Percentiles rank a stretch among this genome's conserved stretches.
phyloP scores from a whole-genome alignment of 2,888 invertebrate genomes.

The Adelphocoris suturalis region DNA sequence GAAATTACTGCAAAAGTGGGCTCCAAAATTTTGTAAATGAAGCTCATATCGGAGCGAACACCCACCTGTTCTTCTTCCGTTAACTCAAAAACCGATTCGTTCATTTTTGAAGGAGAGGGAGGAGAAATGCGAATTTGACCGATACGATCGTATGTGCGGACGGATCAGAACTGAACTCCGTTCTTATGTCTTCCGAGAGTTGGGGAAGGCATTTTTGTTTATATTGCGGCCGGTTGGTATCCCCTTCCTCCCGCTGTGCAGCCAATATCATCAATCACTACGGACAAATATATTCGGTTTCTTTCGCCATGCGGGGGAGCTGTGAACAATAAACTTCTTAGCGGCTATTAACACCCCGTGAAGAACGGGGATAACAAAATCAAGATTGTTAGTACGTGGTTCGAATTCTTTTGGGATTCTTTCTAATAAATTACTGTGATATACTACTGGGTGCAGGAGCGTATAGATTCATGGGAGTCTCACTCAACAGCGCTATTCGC shows the following conservation, averaged over 20 bases:
- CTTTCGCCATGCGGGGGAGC: neutral
- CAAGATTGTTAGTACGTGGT: neutral
- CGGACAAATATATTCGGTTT: constrained; percentile 27
- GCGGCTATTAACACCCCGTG: neutral
- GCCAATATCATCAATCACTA: constrained; percentile 27
- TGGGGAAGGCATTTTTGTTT: constrained; percentile 10
- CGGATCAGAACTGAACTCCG: neutral
- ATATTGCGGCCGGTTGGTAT: neutral
- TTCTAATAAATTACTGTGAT: too few relatives aligned
- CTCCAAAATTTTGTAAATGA: neutral
- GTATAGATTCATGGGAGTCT: too few relatives aligned
- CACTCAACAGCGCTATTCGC: too few relatives aligned
- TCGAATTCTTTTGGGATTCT: neutral
- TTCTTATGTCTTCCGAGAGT: neutral
- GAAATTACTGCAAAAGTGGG: too few relatives aligned
- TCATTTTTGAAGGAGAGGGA: neutral
- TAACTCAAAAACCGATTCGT: constrained; percentile 13
- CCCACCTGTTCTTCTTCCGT: constrained; percentile 24
- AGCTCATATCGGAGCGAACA: neutral
- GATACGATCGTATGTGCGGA: neutral
- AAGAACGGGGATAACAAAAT: neutral
- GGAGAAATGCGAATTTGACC: neutral
- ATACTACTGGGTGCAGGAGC: too few relatives aligned
- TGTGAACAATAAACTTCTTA: constrained; percentile 5
- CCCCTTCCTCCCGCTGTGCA: neutral